These are phyloP conservation scores for Drosophila chauvacae DNA, from an alignment of 1,140 invertebrate species.

Conservation along the genomic window DNA sequence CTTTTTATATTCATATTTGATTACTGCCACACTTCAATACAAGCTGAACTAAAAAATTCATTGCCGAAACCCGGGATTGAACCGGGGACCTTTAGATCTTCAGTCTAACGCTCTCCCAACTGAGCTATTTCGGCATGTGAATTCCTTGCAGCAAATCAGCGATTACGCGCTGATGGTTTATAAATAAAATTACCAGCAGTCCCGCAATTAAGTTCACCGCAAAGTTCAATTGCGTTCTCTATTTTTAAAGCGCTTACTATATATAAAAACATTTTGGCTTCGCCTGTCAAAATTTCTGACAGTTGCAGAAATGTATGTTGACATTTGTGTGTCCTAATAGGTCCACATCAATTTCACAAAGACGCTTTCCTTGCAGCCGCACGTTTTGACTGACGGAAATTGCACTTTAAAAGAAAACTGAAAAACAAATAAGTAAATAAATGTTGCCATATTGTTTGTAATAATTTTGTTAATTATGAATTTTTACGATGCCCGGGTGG, in stretches of 20 bases:
- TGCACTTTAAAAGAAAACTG: background rate
- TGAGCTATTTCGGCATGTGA: constrained; percentile 89
- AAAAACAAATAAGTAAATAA: background rate
- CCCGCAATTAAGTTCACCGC: background rate
- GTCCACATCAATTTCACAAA: constrained; percentile 44
- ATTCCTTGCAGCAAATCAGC: background rate
- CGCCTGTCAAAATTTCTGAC: constrained; percentile 39
- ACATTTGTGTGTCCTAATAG: constrained; percentile 62
- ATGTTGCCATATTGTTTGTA: constrained; percentile 2
- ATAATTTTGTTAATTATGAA: constrained; percentile 19
- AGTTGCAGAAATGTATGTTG: constrained; percentile 54
- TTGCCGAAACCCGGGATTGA: constrained; percentile 86
- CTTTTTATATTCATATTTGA: background rate
- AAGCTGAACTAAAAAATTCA: background rate
- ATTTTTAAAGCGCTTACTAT: constrained; percentile 15
- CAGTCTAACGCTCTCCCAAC: constrained; percentile 93
- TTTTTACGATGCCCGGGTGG: constrained; percentile 3
- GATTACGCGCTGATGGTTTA: background rate
- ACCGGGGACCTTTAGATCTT: constrained; percentile 92
- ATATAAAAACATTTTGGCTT: background rate
- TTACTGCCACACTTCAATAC: too few relatives aligned
- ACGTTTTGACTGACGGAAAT: constrained; percentile 9
- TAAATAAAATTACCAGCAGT: background rate
- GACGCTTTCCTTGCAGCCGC: constrained; percentile 45
- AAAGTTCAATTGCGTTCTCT: constrained; percentile 12